Evolutionary conservation across 2,888 invertebrate genomes (phyloP).

Genomic region (Dicyrtoma fusca): DNA sequence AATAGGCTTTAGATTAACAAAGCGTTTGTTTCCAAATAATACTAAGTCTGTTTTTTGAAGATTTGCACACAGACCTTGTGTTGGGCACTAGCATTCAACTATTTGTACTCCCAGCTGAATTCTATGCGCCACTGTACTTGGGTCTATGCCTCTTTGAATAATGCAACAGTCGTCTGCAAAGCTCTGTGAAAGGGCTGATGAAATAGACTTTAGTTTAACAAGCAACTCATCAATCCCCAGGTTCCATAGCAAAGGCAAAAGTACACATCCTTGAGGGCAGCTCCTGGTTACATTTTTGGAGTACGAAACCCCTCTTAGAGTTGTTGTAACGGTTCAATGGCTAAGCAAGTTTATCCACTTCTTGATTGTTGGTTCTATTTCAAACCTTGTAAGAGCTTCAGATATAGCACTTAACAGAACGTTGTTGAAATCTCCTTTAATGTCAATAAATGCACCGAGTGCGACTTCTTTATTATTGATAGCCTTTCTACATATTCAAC

Average conservation of each 20-base stretch:
- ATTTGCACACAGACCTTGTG: background rate
- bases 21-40: background rate
- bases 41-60: constrained; percentile 11
- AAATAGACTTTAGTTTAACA: constrained; percentile 14
- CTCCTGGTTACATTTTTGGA: constrained; percentile 38
- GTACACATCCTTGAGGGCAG: constrained; percentile 58
- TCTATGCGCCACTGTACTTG: background rate
- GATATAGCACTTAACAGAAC: no score
- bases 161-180: constrained; percentile 43
- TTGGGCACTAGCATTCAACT: constrained; percentile 4
- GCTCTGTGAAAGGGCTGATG: constrained; percentile 34
- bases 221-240: constrained; percentile 56
- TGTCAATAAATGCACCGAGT: no score
- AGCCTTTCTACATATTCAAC: no score
- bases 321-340: no score
- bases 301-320: background rate
- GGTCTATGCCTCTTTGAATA: constrained; percentile 9
- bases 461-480: no score
- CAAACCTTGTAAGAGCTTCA: no score
- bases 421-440: no score
- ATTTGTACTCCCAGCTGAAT: background rate
- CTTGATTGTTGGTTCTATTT: no score
- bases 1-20: background rate
- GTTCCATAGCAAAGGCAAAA: constrained; percentile 57
- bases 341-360: no score